Base-by-base conservation (phyloP, 1,140 invertebrate species). In the Macrobrachium nipponense region DNA sequence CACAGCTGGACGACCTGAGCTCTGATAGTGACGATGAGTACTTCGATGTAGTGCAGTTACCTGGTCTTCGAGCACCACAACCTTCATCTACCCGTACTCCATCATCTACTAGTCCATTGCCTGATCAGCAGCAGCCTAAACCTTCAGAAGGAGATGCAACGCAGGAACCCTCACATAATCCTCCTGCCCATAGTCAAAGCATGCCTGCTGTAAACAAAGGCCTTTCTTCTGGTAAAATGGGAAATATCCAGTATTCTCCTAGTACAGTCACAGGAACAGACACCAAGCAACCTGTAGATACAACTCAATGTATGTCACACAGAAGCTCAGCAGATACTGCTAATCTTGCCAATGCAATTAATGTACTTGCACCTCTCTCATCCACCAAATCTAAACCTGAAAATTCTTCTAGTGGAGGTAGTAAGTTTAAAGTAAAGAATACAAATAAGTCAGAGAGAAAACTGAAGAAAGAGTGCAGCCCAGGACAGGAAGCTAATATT, bases 1-100 rank as follows among this genome's bases (percentile, higher is more conserved):
- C 86, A 78, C 88, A 89, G 88, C 79, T 89, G 81, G 88, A 89
- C 73, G 88, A 89, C 78, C 82, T 89, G 75, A 89, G 88, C 78
- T 89, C 88, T 18, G 88, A 84, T 72, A 89, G 88, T 81, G 88
- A 89, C 82, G 88, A 89, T 68, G 88, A 89, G 72, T 89, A 84
- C 82, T 89, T 89, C 78, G 88, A 89, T 85, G 88, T 89, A 62
- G 80, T 87, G 82, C 68, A 86, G 7, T 58, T 89, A 44, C 76
- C 80, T 20, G 86, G 80, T 15, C 81, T 82, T 27, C 76, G 75
- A 43, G 77, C 68, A 51, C 51, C 51, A 51, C 7, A 51, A 12
- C 12, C 51, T 51, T 51, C 51, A 51, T 64, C 75, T 36, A 14
- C 80, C 76, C 44, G 23, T 23, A 36, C 62, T 75, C 59, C 61